These are phyloP conservation scores for Acrobasis repandana DNA, from an alignment of 2,888 invertebrate genomes.

Conservation along the genomic window DNA sequence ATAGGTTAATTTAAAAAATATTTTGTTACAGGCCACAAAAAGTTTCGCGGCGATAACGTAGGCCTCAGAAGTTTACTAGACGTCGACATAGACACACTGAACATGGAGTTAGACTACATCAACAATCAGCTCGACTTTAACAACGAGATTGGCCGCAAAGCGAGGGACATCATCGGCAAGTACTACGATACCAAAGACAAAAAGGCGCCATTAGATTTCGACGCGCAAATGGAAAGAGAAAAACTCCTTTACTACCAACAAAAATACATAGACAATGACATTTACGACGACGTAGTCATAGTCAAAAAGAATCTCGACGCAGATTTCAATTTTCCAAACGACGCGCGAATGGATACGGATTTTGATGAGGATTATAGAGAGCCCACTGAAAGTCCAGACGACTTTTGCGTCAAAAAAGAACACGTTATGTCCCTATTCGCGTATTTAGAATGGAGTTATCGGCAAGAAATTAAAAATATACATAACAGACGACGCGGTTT, in stretches of 20 bases:
- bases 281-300: slow-evolving; percentile 75
- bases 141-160: slow-evolving; percentile 71
- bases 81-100: slow-evolving; percentile 67
- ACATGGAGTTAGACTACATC: slow-evolving; percentile 73
- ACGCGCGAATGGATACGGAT: slow-evolving; percentile 68
- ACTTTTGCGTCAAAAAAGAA: slow-evolving; percentile 85
- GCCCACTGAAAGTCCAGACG: slow-evolving; percentile 66
- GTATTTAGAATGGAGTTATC: slow-evolving; percentile 91
- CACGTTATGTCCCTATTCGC: slow-evolving; percentile 91
- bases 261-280: slow-evolving; percentile 70
- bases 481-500: slow-evolving; percentile 86
- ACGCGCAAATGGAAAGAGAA: slow-evolving; percentile 79
- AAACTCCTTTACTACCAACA: slow-evolving; percentile 77
- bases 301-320: slow-evolving; percentile 79
- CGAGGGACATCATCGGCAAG: slow-evolving; percentile 70
- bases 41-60: slow-evolving; percentile 40
- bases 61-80: slow-evolving; percentile 58
- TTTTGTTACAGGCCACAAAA: slow-evolving; percentile 36
- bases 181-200: slow-evolving; percentile 61
- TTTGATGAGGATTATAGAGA: slow-evolving; percentile 76
- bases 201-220: slow-evolving; percentile 70
- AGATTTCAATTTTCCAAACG: slow-evolving; percentile 78
- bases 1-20: too few relatives aligned
- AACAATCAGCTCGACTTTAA: slow-evolving; percentile 73
- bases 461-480: slow-evolving; percentile 83